Evolutionary conservation across 2,888 invertebrate genomes (phyloP).

Genomic region (Steinernema carpocapsae): DNA sequence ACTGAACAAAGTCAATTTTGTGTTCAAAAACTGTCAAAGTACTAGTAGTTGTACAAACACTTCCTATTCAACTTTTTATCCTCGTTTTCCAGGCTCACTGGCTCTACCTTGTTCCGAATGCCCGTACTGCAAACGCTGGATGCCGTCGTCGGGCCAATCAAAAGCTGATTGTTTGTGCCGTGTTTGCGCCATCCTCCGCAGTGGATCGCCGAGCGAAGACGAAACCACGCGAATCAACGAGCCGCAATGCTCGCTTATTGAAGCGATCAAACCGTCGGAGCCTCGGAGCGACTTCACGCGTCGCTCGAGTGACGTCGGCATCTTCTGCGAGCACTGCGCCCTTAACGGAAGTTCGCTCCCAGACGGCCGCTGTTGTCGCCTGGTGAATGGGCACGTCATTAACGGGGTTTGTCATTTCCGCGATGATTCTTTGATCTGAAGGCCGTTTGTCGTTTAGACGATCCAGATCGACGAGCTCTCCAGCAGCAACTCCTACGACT

Average conservation of each 20-base stretch:
- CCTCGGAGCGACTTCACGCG: background rate
- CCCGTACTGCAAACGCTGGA: slow-evolving; percentile 22
- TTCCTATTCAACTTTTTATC: no score
- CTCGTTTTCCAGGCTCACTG: background rate
- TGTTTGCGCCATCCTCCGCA: slow-evolving; percentile 24
- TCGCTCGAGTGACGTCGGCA: slow-evolving; percentile 27
- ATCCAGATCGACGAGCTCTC: slow-evolving; percentile 25
- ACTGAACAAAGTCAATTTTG: no score
- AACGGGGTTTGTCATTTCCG: background rate
- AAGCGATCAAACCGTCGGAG: slow-evolving; percentile 9
- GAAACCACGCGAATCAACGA: background rate
- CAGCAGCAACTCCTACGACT: slow-evolving; percentile 26
- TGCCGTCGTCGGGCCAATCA: background rate
- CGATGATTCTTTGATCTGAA: background rate
- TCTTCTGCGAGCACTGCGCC: slow-evolving; percentile 31
- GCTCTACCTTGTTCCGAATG: slow-evolving; percentile 22
- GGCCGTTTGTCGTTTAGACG: background rate
- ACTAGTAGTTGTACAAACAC: no score
- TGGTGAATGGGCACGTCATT: background rate
- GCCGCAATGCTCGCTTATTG: slow-evolving; percentile 9
- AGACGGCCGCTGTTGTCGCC: slow-evolving; percentile 23
- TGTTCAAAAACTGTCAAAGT: no score
- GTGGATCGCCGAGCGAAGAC: slow-evolving; percentile 2
- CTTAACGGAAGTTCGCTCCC: slow-evolving; percentile 21
- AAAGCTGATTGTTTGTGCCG: slow-evolving; percentile 20